These are phyloP conservation scores for Cathartes aura DNA, from an alignment of 2,113 vertebrate genomes.

Conservation along the genomic window DNA sequence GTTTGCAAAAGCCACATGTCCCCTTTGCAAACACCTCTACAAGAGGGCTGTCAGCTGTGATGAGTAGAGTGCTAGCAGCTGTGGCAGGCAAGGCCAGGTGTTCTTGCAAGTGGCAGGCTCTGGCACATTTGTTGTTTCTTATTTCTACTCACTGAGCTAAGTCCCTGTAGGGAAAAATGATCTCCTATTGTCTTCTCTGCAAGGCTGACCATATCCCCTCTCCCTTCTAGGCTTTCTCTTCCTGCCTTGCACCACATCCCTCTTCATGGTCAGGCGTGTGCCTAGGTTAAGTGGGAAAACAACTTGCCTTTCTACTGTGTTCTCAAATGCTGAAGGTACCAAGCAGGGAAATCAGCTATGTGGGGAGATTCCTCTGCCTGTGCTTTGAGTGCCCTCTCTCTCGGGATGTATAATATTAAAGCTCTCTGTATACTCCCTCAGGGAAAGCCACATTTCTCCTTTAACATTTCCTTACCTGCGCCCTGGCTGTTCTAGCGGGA, in stretches of 20 bases:
- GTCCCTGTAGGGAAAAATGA: not conserved
- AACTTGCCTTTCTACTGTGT: not conserved
- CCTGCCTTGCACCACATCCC: not conserved
- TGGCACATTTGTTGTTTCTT: slow-evolving; percentile 13
- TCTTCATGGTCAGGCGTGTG: not conserved
- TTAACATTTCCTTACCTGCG: not conserved
- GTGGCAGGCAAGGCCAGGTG: slow-evolving; percentile 15
- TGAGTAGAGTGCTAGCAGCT: slow-evolving; percentile 15
- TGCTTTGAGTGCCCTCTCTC: not conserved
- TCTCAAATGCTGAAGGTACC: not conserved
- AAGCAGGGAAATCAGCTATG: not conserved
- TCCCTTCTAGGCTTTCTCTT: slow-evolving; percentile 1
- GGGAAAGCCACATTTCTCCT: not conserved
- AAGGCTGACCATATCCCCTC: not conserved
- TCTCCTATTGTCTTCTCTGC: slow-evolving; percentile 24
- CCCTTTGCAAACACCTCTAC: not conserved
- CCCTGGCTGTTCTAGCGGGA: not conserved
- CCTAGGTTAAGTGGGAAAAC: slow-evolving; percentile 13
- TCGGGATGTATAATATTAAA: not conserved
- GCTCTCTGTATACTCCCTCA: not conserved
- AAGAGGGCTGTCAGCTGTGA: not conserved
- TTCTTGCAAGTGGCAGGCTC: not conserved
- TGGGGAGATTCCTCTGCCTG: not conserved
- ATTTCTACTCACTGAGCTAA: not conserved
- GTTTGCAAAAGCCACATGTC: not conserved